Evolutionary conservation across 2,797 vertebrate genomes (phyloP).

Genomic region (Chloroceryle amazona): DNA sequence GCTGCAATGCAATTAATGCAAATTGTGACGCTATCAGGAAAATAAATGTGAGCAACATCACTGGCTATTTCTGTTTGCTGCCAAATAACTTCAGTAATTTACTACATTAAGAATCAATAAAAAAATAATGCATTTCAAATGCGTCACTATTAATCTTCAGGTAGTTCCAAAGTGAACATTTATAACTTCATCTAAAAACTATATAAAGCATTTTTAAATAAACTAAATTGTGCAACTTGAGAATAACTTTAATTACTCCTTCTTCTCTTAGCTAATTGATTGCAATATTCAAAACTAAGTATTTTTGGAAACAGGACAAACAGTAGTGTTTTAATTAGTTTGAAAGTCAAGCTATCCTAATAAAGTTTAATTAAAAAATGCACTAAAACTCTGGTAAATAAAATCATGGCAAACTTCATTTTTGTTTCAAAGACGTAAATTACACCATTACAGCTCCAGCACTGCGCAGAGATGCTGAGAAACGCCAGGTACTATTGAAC

Average conservation of each 20-base stretch:
- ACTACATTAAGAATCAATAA: slow-evolving; percentile 99
- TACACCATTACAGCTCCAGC: neutral
- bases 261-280: slow-evolving; percentile 5
- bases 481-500: neutral
- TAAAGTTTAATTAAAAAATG: slow-evolving; percentile 3
- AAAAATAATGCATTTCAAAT: slow-evolving; percentile 97
- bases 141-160: slow-evolving; percentile 92
- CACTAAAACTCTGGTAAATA: neutral
- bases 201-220: slow-evolving; percentile 79
- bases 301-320: slow-evolving; percentile 46
- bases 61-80: slow-evolving; percentile 94
- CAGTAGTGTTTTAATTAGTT: neutral
- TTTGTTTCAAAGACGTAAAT: neutral
- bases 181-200: slow-evolving; percentile 87
- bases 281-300: slow-evolving; percentile 38
- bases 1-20: slow-evolving; percentile 96
- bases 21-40: slow-evolving; percentile 91
- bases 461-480: neutral
- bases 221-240: slow-evolving; percentile 63
- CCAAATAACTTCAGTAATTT: slow-evolving; percentile 98
- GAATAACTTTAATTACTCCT: slow-evolving; percentile 72
- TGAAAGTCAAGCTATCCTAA: slow-evolving; percentile 40
- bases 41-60: slow-evolving; percentile 90
- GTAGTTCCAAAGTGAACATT: slow-evolving; percentile 83
- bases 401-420: neutral